These are phyloP conservation scores for Scaeva pyrastri DNA, from an alignment of 2,888 invertebrate species.

Conservation along the genomic window DNA sequence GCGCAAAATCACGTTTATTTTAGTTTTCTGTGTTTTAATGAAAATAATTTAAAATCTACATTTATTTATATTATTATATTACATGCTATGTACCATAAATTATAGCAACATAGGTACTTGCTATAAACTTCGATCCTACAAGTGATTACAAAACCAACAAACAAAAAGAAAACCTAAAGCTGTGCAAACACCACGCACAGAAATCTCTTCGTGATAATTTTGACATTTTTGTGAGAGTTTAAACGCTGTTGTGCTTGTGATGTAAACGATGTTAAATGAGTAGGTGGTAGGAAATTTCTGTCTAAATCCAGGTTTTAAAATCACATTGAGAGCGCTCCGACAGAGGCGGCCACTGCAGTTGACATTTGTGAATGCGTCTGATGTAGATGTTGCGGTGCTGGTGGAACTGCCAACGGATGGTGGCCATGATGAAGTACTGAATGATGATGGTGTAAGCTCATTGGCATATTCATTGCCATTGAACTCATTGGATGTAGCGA, in stretches of 20 bases:
- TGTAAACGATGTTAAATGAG: constrained; percentile 11
- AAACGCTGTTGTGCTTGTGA: constrained; percentile 1
- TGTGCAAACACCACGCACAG: constrained; percentile 57
- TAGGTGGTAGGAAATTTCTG: constrained; percentile 41
- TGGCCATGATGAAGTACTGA: constrained; percentile 78
- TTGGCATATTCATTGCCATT: constrained; percentile 83
- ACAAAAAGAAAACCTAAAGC: constrained; percentile 18
- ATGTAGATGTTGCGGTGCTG: constrained; percentile 80
- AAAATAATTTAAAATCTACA: constrained; percentile 64
- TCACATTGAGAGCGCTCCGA: constrained; percentile 82
- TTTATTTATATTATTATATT: constrained; percentile 56
- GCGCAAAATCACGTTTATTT: constrained; percentile 69
- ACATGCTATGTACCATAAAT: constrained; percentile 30
- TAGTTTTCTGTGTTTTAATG: constrained; percentile 18
- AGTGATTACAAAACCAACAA: constrained; percentile 18
- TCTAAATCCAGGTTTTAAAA: constrained; percentile 10
- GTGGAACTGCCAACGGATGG: constrained; percentile 77
- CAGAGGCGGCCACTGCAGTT: constrained; percentile 78
- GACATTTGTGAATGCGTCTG: constrained; percentile 80
- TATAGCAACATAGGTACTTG: constrained; percentile 15
- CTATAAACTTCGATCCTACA: constrained; percentile 32
- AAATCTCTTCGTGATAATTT: constrained; percentile 65
- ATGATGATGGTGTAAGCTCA: constrained; percentile 85
- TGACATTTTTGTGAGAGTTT: constrained; percentile 37
- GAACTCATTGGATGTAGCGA: constrained; percentile 81